Conservation (phyloP, 2,113 vertebrate genomes). For the Rhipidura dahli region DNA sequence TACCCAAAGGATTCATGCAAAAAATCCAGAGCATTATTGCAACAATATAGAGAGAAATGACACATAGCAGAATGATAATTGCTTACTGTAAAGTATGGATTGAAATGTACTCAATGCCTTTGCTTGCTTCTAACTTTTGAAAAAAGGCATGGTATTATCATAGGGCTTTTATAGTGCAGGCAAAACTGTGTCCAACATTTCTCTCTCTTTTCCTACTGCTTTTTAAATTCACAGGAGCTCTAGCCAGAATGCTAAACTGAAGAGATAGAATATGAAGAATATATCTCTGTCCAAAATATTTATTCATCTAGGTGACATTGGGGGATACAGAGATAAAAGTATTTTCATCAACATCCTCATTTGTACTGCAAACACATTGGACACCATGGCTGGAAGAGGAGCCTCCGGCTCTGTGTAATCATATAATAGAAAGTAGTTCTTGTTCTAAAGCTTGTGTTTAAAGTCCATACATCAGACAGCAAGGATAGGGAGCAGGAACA, state of each 20-base stretch:
- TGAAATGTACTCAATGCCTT: background rate
- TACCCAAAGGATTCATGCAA: background rate
- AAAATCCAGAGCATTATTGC: background rate
- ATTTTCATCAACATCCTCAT: background rate
- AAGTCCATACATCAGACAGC: background rate
- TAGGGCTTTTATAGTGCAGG: accelerated
- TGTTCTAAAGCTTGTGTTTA: background rate
- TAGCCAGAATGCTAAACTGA: background rate
- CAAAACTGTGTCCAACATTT: background rate
- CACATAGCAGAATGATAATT: background rate
- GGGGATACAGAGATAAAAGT: background rate
- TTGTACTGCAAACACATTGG: background rate
- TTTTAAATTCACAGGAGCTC: background rate
- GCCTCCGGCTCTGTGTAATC: background rate
- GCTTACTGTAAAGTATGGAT: background rate
- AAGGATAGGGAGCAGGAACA: background rate
- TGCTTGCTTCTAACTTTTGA: background rate
- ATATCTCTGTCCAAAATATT: background rate
- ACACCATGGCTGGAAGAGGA: background rate
- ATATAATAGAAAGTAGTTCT: background rate
- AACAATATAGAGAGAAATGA: background rate
- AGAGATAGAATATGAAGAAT: background rate
- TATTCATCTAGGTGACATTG: background rate
- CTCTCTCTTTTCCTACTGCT: background rate
- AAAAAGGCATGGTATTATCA: background rate